These are phyloP conservation scores for Ptychobarbus kaznakovi DNA, from an alignment of 2,797 vertebrate species.

Conservation along the genomic window DNA sequence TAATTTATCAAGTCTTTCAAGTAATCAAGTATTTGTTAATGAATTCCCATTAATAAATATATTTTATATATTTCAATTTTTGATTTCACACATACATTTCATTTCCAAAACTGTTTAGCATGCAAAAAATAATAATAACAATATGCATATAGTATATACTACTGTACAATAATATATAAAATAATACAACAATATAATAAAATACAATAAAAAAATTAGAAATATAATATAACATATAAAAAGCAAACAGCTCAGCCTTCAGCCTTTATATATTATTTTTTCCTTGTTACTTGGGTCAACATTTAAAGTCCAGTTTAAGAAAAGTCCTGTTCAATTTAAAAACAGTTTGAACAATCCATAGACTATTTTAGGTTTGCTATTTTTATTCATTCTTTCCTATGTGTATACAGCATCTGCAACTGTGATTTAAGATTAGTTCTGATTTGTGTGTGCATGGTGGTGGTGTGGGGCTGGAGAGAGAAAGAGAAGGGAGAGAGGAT, in stretches of 20 bases:
- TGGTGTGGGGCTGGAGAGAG: neutral
- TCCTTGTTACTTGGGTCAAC: neutral
- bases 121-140: too few species aligned
- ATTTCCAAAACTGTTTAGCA: too few species aligned
- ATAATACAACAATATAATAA: too few species aligned
- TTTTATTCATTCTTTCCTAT: neutral
- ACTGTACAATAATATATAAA: too few species aligned
- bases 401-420: neutral
- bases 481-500: conserved; percentile 8
- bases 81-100: too few species aligned
- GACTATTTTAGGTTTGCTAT: neutral
- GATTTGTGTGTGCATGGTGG: neutral
- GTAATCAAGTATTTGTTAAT: too few species aligned
- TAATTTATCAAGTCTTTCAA: too few species aligned
- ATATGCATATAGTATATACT: too few species aligned
- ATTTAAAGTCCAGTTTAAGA: neutral
- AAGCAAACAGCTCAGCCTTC: neutral
- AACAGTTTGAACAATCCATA: neutral
- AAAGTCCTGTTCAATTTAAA: neutral
- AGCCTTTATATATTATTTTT: too few species aligned
- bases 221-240: too few species aligned
- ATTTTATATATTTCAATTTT: neutral
- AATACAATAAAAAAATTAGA: too few species aligned
- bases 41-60: too few species aligned
- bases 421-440: neutral